These are phyloP conservation scores for Novumbra hubbsi DNA, from an alignment of 2,797 vertebrate species.

Conservation along the genomic window DNA sequence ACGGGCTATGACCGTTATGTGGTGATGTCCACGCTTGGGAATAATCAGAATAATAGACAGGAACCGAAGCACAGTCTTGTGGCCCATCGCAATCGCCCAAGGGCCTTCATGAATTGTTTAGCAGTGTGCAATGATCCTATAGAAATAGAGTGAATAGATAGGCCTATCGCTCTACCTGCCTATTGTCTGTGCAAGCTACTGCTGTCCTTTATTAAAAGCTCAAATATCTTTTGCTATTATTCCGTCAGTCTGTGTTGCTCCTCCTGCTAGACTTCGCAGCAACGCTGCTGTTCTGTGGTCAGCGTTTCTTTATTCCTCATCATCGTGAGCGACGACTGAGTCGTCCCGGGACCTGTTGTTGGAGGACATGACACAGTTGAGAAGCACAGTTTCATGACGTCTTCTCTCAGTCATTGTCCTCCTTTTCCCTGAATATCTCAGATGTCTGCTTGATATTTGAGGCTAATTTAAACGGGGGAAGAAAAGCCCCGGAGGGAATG, in stretches of 20 bases:
- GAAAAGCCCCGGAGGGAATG: background rate
- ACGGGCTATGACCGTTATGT: background rate
- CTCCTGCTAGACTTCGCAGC: background rate
- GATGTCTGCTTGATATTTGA: conserved; percentile 3
- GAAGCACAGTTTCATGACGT: background rate
- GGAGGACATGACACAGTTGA: background rate
- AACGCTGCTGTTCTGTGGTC: background rate
- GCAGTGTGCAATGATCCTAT: background rate
- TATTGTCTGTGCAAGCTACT: background rate
- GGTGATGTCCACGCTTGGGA: background rate
- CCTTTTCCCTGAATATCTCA: background rate
- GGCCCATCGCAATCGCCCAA: background rate
- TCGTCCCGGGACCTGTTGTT: background rate
- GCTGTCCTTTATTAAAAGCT: background rate
- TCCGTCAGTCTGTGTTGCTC: background rate
- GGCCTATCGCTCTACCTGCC: background rate
- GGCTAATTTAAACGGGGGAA: conserved; percentile 27
- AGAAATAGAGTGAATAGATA: background rate
- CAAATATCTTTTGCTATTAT: background rate
- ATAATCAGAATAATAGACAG: background rate
- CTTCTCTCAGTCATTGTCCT: background rate
- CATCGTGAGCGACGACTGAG: background rate
- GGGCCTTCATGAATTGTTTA: conserved; percentile 19
- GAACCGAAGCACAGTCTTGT: background rate
- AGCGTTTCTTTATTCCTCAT: background rate